phyloP scores from a whole-genome alignment of 1,140 invertebrate genomes.

The Papilio glaucus region DNA sequence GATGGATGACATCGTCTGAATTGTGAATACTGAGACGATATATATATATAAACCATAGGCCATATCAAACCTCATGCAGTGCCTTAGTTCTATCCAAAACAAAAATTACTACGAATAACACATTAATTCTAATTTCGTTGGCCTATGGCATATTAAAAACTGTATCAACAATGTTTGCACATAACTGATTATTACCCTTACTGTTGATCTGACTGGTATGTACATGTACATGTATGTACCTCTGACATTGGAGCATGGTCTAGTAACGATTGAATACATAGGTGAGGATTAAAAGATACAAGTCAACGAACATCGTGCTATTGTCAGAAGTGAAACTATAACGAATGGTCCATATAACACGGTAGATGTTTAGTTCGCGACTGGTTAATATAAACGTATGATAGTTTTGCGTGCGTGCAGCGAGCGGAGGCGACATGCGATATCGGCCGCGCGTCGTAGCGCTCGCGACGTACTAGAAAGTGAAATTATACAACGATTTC shows the following conservation, averaged over 20 bases:
- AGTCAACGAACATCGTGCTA: slow-evolving; percentile 40
- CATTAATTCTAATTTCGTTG: no score
- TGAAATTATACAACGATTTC: slow-evolving; percentile 52
- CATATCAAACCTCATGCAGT: no score
- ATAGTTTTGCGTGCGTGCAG: slow-evolving; percentile 67
- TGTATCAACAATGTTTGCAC: no score
- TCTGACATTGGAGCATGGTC: neutral
- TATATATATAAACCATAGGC: no score
- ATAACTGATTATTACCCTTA: no score
- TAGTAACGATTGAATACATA: neutral
- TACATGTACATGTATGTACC: neutral
- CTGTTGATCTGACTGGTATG: no score
- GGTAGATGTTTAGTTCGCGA: slow-evolving; percentile 68
- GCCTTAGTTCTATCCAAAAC: no score
- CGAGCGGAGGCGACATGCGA: slow-evolving; percentile 65
- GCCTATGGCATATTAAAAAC: no score
- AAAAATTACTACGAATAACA: no score
- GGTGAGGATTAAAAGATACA: neutral
- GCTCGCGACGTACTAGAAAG: slow-evolving; percentile 55
- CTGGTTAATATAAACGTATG: slow-evolving; percentile 64
- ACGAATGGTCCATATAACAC: slow-evolving; percentile 74
- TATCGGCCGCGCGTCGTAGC: slow-evolving; percentile 48
- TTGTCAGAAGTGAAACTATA: slow-evolving; percentile 79
- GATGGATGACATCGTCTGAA: no score
- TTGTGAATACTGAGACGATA: no score